Percentiles rank a stretch among this genome's conserved stretches.
Evolutionary conservation across 2,888 invertebrate genomes (phyloP).

Genomic region (Eretmocerus hayati): DNA sequence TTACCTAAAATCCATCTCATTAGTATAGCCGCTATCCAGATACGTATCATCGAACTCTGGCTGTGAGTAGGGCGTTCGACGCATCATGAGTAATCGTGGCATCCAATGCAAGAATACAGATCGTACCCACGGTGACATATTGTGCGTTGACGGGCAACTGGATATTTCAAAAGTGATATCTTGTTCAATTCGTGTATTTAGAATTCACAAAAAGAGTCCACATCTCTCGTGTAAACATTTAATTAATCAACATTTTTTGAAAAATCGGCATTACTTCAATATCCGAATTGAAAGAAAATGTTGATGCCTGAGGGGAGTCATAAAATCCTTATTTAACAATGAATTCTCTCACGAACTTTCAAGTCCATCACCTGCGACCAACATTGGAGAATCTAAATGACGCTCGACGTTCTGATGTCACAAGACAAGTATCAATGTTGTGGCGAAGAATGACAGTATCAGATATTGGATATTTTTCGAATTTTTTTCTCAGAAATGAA

Average conservation of each 20-base stretch:
- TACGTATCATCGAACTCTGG: constrained; percentile 78
- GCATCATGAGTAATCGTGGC: constrained; percentile 86
- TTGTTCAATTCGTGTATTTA: not conserved
- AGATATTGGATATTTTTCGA: too few species aligned
- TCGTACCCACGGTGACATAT: constrained; percentile 86
- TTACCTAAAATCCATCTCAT: constrained; percentile 77
- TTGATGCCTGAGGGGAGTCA: too few species aligned
- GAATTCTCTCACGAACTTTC: too few species aligned
- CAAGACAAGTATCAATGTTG: too few species aligned
- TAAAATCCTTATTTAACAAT: too few species aligned
- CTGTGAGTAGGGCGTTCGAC: constrained; percentile 77
- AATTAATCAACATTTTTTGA: not conserved
- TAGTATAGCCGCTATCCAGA: constrained; percentile 72
- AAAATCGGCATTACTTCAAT: not conserved
- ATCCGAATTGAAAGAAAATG: too few species aligned
- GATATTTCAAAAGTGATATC: not conserved
- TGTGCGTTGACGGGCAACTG: constrained; percentile 87
- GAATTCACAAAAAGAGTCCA: not conserved
- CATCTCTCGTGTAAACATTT: not conserved
- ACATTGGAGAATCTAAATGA: too few species aligned
- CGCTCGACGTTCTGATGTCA: too few species aligned
- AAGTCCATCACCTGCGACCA: too few species aligned
- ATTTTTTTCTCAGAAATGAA: too few species aligned
- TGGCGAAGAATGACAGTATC: too few species aligned
- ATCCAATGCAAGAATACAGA: constrained; percentile 86